These are phyloP conservation scores for Halichondria panicea DNA, from an alignment of 37 sponge, comb jelly and placozoan species.

Conservation along the genomic window DNA sequence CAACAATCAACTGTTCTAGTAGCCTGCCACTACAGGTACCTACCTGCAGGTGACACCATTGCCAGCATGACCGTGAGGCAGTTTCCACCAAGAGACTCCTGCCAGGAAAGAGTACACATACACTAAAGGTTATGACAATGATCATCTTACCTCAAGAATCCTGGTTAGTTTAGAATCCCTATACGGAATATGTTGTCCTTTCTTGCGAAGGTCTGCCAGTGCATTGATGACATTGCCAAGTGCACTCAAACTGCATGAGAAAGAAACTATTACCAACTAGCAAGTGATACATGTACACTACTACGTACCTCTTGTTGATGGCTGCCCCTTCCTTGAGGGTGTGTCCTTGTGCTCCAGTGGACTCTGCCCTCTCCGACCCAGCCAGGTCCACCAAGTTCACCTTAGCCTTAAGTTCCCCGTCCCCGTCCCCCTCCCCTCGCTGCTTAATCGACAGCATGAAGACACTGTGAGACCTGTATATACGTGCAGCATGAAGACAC, in stretches of 20 bases:
- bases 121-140: neutral
- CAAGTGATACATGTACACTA: no score
- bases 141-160: conserved; percentile 16
- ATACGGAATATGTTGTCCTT: conserved; percentile 29
- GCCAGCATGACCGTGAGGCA: neutral
- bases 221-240: conserved; percentile 49
- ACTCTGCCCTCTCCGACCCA: conserved; percentile 3
- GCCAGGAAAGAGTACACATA: neutral
- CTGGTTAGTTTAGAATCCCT: conserved; percentile 51
- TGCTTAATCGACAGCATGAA: conserved; percentile 11
- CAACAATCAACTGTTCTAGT: no score
- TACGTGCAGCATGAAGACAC: neutral
- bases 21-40: no score
- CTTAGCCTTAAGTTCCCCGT: conserved; percentile 6
- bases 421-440: neutral
- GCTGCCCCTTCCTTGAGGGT: conserved; percentile 25
- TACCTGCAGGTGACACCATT: conserved; percentile 15
- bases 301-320: conserved; percentile 2
- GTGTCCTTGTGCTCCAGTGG: conserved; percentile 15
- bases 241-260: conserved; percentile 20
- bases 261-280: neutral
- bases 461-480: conserved; percentile 15
- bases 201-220: conserved; percentile 31
- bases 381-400: conserved; percentile 13
- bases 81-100: conserved; percentile 13